These are phyloP conservation scores for Coregonus clupeaformis DNA, from an alignment of 2,113 vertebrate genomes.

Conservation along the genomic window DNA sequence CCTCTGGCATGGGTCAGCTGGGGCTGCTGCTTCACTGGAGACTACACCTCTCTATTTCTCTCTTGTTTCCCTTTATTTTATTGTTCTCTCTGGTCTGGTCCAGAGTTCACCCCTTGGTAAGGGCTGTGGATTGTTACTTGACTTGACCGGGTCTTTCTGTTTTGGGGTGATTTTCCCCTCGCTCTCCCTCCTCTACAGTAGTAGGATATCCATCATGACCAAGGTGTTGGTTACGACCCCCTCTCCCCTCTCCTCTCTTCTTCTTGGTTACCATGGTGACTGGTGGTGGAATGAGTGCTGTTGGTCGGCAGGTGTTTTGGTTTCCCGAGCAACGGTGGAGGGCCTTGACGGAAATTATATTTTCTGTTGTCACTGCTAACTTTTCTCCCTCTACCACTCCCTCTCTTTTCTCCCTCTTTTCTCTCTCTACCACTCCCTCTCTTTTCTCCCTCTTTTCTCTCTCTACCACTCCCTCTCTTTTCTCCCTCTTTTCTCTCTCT, in stretches of 20 bases:
- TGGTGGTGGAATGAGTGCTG: conserved; percentile 54
- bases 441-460: background rate
- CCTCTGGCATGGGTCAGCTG: conserved; percentile 44
- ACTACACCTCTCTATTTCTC: conserved; percentile 25
- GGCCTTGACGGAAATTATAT: conserved; percentile 22
- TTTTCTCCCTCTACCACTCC: background rate
- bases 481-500: background rate
- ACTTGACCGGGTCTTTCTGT: too few species aligned
- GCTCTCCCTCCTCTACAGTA: background rate
- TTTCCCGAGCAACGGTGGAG: conserved; percentile 38
- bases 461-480: background rate
- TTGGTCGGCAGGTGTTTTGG: conserved; percentile 45
- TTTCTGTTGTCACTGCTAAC: conserved; percentile 14
- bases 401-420: background rate
- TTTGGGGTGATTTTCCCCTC: background rate
- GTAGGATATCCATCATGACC: background rate
- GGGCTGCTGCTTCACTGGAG: conserved; percentile 48
- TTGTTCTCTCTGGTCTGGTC: conserved; percentile 5
- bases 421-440: background rate
- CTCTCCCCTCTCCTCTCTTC: background rate
- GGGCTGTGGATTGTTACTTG: too few species aligned
- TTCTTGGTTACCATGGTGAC: conserved; percentile 54
- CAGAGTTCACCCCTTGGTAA: background rate
- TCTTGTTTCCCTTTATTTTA: conserved; percentile 17
- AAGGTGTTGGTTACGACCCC: background rate